Base-by-base conservation (phyloP, 2,113 vertebrate species). In the Dicentrarchus labrax region DNA sequence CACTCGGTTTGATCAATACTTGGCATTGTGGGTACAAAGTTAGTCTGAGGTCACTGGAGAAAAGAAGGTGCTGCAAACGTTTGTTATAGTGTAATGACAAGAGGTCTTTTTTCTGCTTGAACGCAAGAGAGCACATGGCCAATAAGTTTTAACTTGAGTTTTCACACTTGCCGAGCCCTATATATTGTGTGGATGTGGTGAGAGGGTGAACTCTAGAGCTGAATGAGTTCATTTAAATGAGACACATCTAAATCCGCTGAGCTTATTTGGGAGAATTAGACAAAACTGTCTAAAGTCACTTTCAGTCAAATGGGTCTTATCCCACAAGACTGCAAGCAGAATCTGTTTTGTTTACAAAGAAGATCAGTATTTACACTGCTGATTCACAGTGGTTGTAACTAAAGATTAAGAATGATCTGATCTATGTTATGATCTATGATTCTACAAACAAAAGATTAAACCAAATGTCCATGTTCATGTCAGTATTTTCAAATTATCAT, bases 301-400 rank as follows among this genome's bases (percentile, higher is more conserved):
- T 75, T 67, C 39, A 82, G 48, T 22, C 21, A 69, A 78, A 17
- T 41, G 16, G 5, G 16, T 62, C 47, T 75, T 39, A 60, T 48
- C 48, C 19, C 3, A 24, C 45, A 45, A 64, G 65, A 67, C 47
- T 72, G 74, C 8, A 38, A 59, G 71, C 72, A 11, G 7, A 60
- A 54, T 48, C 11, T 2, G 61, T 38, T 82, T 78, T 83, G 82
- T 86, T 84, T 78, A 75, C 70, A 73, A 6, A 45, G 59, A 21
- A 81, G 84, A 47, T 11, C 15, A 71, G 41, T 62, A 69, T 11
- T 67, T 76, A 53, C 67, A 41, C 80, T 45, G 72, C 73, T 78
- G 60, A 87, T 88, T 82, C 59, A 78, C 15, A 65, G 22, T 64
- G 48, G 45, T 83, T 76, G 24, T 30, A 59, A 53, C 39, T 41